Evolutionary conservation across 2,797 vertebrate genomes (phyloP), one percentile per base, ranked within the genome.

Genomic region (Graptemys geographica): DNA sequence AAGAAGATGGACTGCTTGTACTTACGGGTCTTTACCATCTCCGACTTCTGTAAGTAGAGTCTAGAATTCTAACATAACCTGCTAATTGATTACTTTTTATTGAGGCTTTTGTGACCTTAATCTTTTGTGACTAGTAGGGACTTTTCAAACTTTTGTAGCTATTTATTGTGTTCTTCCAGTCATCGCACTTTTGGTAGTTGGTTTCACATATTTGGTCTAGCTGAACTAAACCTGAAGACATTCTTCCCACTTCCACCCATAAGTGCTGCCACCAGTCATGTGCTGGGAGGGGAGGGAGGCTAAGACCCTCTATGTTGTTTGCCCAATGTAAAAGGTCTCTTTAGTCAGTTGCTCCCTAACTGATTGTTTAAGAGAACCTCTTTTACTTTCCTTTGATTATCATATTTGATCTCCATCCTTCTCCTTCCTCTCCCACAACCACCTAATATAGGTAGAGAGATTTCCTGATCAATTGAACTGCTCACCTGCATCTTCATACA

Each of bases 271-370:
- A 69, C 19, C n/a, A 37, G n/a, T 69, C 65, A 37, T 6, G 8
- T 11, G 19, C 18, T 10, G 19, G 1, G 19, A 8, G 19, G 5
- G 5, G 2, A 19, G 16, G 16, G 4, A 3, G 65, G 9, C n/a
- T 3, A 37, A 44, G 19, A 79, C 27, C 23, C n/a, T 52, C 23
- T 57, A 65, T 47, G 44, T 49, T 6, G 31, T 47, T 31, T 11
- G 31, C 9, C 52, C 78, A 74, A 57, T 18, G 25, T 23, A 84
- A 62, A 55, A 31, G 8, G 27, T 41, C 44, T 74, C 41, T 41
- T 56, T 37, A 72, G 53, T 81, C 23, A 55, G 62, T 19, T 65
- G 23, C 31, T 41, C 28, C 5, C 4, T 44, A 28, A 49, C 49
- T 79, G 33, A 76, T 83, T 53, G n/a, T 11, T 6, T 88, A 51